phyloP scores from a whole-genome alignment of 2,113 vertebrate species.

The Turdus rufiventris region DNA sequence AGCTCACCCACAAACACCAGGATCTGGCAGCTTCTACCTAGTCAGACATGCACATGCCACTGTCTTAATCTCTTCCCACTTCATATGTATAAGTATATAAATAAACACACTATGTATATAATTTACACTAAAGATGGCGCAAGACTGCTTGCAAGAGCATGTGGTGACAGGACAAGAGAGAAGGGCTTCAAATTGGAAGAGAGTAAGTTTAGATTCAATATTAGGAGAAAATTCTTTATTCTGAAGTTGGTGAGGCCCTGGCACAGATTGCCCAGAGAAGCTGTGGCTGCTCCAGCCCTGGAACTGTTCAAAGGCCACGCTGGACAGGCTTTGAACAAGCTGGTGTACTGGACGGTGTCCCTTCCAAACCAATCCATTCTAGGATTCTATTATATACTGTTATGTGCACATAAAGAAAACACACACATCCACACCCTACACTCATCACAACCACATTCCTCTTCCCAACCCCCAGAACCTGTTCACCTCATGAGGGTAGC shows the following conservation, averaged over 20 bases:
- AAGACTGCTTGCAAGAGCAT: neutral
- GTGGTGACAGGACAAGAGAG: neutral
- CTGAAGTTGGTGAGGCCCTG: neutral
- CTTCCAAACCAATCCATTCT: neutral
- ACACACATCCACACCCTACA: neutral
- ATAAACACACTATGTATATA: rapidly evolving
- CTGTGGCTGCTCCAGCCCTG: neutral
- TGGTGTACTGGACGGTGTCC: too few relatives aligned
- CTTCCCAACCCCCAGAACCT: neutral
- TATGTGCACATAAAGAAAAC: neutral
- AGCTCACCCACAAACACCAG: neutral
- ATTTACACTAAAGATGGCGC: neutral
- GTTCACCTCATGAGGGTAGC: neutral
- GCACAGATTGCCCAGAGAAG: neutral
- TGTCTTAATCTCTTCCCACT: neutral
- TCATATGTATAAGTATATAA: neutral
- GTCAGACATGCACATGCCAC: neutral
- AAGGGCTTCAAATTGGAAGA: neutral
- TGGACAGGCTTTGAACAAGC: neutral
- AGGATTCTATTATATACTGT: too few relatives aligned
- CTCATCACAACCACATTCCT: neutral
- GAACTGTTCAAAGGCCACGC: neutral
- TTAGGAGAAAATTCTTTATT: neutral
- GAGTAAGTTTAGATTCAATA: neutral
- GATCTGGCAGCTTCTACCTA: neutral